These are phyloP conservation scores for Actinopyga echinites DNA, from an alignment of 53 echinoderm and acorn worm genomes.

Conservation along the genomic window DNA sequence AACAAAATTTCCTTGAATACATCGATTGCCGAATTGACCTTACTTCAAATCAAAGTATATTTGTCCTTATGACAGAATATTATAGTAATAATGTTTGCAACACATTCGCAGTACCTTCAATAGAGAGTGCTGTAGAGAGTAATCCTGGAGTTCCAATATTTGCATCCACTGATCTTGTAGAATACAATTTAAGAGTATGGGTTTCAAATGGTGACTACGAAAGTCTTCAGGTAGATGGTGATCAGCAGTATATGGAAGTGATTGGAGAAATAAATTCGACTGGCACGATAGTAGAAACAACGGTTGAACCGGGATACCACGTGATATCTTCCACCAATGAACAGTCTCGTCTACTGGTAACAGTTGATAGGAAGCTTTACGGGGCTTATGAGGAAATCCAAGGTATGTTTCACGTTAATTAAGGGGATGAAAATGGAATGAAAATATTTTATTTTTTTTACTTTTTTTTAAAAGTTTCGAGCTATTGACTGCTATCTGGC, in stretches of 20 bases:
- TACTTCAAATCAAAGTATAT: background rate
- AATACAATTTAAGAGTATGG: background rate
- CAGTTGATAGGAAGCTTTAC: background rate
- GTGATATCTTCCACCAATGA: background rate
- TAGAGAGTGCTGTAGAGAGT: background rate
- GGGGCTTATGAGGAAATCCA: background rate
- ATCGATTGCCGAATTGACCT: too few relatives aligned
- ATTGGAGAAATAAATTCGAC: background rate
- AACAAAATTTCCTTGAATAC: too few relatives aligned
- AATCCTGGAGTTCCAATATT: background rate
- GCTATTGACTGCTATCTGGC: too few relatives aligned
- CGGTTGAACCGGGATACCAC: background rate
- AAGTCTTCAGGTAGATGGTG: background rate
- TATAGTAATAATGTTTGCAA: background rate
- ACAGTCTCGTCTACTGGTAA: background rate
- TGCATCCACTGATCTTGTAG: background rate
- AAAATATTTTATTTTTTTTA: background rate
- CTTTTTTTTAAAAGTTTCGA: background rate
- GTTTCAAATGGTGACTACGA: background rate
- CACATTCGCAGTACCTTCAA: background rate
- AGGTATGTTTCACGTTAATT: background rate
- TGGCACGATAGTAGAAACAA: background rate
- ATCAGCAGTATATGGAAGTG: background rate
- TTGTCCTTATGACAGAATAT: background rate
- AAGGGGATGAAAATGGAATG: background rate